These are phyloP conservation scores for Acridotheres tristis DNA, from an alignment of 2,797 vertebrate species.

Conservation along the genomic window DNA sequence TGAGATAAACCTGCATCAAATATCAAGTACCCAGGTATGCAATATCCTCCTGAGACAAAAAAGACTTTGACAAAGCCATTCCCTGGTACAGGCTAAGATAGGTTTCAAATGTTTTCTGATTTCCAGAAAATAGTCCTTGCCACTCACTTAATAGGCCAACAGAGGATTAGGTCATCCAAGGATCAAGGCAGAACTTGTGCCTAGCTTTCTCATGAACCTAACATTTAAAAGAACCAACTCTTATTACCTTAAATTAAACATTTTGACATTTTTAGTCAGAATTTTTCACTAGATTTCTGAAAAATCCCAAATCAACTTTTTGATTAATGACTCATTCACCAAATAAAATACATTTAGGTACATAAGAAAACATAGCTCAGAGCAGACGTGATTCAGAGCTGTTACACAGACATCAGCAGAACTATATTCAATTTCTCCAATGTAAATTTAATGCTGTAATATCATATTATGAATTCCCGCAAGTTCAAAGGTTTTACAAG, in stretches of 20 bases:
- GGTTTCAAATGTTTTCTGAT: not conserved
- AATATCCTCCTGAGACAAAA: not conserved
- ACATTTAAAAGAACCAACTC: not conserved
- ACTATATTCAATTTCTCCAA: not conserved
- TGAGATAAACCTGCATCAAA: not conserved
- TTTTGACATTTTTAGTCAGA: not conserved
- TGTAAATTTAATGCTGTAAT: not conserved
- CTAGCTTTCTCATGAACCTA: not conserved
- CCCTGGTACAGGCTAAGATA: too few species aligned
- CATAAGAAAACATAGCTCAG: not conserved
- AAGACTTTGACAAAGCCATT: not conserved
- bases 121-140: not conserved
- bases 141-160: not conserved
- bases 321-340: not conserved
- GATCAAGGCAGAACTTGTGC: not conserved
- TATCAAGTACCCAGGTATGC: not conserved
- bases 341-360: not conserved
- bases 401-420: not conserved
- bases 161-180: not conserved
- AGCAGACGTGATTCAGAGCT: not conserved
- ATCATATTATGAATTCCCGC: not conserved
- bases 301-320: not conserved
- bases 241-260: not conserved
- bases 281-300: not conserved
- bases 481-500: not conserved